phyloP scores from a whole-genome alignment of 2,113 vertebrate species.

The Lichenostomus cassidix region DNA sequence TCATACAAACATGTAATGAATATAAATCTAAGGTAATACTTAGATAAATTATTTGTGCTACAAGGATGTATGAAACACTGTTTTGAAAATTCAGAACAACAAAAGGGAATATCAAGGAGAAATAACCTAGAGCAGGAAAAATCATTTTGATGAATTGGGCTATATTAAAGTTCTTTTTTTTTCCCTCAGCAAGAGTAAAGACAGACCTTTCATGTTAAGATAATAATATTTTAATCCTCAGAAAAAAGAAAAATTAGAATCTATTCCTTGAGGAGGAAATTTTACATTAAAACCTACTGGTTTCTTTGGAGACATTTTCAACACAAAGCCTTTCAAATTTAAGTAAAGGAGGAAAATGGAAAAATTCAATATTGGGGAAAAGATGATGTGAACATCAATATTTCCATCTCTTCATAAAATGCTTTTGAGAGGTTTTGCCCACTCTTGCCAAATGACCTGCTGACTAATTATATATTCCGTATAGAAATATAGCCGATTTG shows the following conservation, averaged over 20 bases:
- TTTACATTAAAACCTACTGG: slow-evolving; percentile 58
- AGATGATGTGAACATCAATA: not conserved
- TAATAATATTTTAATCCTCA: slow-evolving; percentile 63
- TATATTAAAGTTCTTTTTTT: slow-evolving; percentile 49
- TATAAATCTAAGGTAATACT: slow-evolving; percentile 66
- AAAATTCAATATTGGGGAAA: slow-evolving; percentile 7
- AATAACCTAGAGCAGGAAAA: slow-evolving; percentile 65
- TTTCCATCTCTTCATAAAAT: slow-evolving; percentile 10
- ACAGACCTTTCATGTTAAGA: slow-evolving; percentile 56
- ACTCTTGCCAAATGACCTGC: slow-evolving; percentile 18
- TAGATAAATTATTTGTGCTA: slow-evolving; percentile 65
- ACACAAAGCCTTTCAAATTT: not conserved
- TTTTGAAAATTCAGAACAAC: slow-evolving; percentile 63
- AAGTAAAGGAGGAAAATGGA: not conserved
- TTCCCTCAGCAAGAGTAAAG: slow-evolving; percentile 27
- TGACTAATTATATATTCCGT: slow-evolving; percentile 44
- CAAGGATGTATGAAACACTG: slow-evolving; percentile 33
- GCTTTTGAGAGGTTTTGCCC: slow-evolving; percentile 1
- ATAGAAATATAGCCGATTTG: slow-evolving; percentile 34
- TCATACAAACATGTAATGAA: slow-evolving; percentile 36
- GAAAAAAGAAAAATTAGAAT: slow-evolving; percentile 68
- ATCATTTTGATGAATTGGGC: slow-evolving; percentile 63
- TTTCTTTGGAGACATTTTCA: slow-evolving; percentile 59
- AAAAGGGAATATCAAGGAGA: slow-evolving; percentile 64
- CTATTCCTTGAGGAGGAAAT: slow-evolving; percentile 55